Percentiles rank a stretch among this genome's conserved stretches.
Evolutionary conservation across 1,140 invertebrate genomes (phyloP).

Genomic region (Zaprionus vittiger): DNA sequence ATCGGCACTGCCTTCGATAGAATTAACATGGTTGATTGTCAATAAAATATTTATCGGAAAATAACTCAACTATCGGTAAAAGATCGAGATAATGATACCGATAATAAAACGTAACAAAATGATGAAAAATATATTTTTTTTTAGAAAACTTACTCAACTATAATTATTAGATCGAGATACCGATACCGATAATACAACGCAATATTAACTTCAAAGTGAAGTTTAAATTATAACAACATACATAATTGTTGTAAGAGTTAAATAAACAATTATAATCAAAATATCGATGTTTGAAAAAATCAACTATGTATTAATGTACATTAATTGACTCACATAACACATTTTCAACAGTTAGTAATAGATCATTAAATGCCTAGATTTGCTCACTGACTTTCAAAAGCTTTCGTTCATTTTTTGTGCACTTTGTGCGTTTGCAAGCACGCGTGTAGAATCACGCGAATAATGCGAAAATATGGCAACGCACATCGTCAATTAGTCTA

Average conservation of each 20-base stretch:
- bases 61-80: neutral
- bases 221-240: too few relatives aligned
- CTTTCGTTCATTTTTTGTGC: neutral
- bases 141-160: too few relatives aligned
- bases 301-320: neutral
- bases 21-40: neutral
- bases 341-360: slow-evolving; percentile 24
- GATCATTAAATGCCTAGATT: slow-evolving; percentile 23
- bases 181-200: neutral
- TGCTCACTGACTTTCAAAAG: slow-evolving; percentile 1
- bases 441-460: slow-evolving; percentile 16
- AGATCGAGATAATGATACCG: neutral
- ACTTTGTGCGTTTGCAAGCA: neutral
- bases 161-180: too few relatives aligned
- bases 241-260: neutral
- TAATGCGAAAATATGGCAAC: slow-evolving; percentile 47
- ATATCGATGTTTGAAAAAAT: slow-evolving; percentile 11
- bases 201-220: neutral
- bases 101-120: neutral
- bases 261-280: neutral
- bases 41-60: slow-evolving; percentile 11
- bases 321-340: neutral
- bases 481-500: slow-evolving; percentile 37
- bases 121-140: neutral
- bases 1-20: slow-evolving; percentile 10